These are phyloP conservation scores for Oreonectes daqikongensis DNA, from an alignment of 2,797 vertebrate species.

Conservation along the genomic window DNA sequence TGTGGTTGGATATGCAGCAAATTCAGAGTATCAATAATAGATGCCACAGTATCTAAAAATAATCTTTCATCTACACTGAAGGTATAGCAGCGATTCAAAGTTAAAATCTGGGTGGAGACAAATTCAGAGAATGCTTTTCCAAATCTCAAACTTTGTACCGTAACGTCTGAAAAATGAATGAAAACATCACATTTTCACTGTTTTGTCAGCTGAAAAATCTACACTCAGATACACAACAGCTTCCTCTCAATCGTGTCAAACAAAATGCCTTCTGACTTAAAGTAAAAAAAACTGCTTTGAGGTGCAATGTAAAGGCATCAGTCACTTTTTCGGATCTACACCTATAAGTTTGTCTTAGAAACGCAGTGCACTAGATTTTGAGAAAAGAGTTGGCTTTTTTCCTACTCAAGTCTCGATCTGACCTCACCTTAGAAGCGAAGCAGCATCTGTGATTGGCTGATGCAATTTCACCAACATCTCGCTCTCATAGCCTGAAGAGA, in stretches of 20 bases:
- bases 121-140: slow-evolving; percentile 10
- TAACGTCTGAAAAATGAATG: background rate
- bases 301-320: background rate
- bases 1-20: slow-evolving; percentile 46
- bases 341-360: background rate
- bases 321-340: too few species aligned
- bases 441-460: slow-evolving; percentile 37
- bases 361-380: background rate
- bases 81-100: slow-evolving; percentile 41
- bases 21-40: slow-evolving; percentile 63
- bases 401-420: slow-evolving; percentile 25
- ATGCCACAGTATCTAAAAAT: slow-evolving; percentile 62
- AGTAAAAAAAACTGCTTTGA: too few species aligned
- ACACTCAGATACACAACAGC: too few species aligned
- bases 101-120: slow-evolving; percentile 4
- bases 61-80: slow-evolving; percentile 49
- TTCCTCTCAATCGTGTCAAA: too few species aligned
- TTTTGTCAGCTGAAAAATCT: too few species aligned
- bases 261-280: too few species aligned
- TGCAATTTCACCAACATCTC: slow-evolving; percentile 31
- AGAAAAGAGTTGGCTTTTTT: background rate
- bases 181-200: background rate
- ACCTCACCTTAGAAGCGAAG: slow-evolving; percentile 23
- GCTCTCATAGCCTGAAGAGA: slow-evolving; percentile 26
- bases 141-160: background rate